Base-by-base conservation (phyloP, 2,888 invertebrate species). In the Syritta pipiens region DNA sequence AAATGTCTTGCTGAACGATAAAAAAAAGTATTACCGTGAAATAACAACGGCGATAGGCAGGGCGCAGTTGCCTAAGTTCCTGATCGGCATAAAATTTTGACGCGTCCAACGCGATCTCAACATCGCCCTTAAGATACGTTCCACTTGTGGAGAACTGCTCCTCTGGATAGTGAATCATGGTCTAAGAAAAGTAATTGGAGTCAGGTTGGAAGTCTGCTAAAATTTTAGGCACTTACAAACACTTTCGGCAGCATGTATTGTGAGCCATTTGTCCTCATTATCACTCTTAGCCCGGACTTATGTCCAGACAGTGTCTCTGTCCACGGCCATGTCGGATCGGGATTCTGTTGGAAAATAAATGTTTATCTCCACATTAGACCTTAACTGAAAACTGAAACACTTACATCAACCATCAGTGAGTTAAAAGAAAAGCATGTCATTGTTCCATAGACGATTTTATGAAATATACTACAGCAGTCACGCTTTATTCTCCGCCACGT, bases 281-380 rank as follows among this genome's bases (percentile, higher is more conserved):
- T 71, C 0, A 85, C 82, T 19, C 74, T 71, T 0, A 85, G 69
- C 0, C 83, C 85, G 17, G 84, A 83, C 1, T 65, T 57, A 10
- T 81, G 51, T 0, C 86, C 85, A 0, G 84, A 69, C 4, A 71
- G 69, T 0, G 82, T 82, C 24, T 83, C 85, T 0, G 83, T 81
- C 86, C 85, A 85, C 0, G 86, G 85, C 85, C 85, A 85, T 0
- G 83, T 79, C 1, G 74, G 68, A 48, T 83, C 81, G 0, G 79
- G 55, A 30, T 82, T 17, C 4, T 74, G 0, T 1, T 4, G 12
- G 1, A 46, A 46, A 20, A 24, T 4, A n/a, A 10, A 46, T n/a
- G n/a, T n/a, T n/a, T n/a, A n/a, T n/a, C n/a, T n/a, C 0, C 12
- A 2, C 4, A 32, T 37, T 17, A 37, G 14, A 9, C 4, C 1